Base-by-base conservation (phyloP, 2,888 invertebrate species). In the Pterostichus madidus region DNA sequence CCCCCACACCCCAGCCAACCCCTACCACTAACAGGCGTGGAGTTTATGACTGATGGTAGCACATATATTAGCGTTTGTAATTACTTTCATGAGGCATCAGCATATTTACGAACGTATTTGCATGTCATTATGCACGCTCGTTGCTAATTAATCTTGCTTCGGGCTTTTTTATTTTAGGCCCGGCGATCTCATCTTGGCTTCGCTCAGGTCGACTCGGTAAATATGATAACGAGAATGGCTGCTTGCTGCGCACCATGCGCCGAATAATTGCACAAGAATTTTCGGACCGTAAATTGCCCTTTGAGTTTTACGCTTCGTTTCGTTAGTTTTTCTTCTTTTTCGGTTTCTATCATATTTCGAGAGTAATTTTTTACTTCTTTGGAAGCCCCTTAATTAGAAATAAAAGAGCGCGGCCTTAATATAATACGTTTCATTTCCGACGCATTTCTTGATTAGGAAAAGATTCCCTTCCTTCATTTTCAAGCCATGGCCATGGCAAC, bases 51-150 rank as follows among this genome's bases (percentile, higher is more conserved):
- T 81, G 81, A 81, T 81, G 75, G 75, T 24, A 75, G 53, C 46
- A 81, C 81, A 81, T 81, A 81, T 81, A 81, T 81, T 81, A 81
- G 75, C 81, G 81, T 61, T 73, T 75, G 75, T 81, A 81, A 81
- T 81, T 81, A 81, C 75, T 81, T 81, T 81, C 75, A 81, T 81
- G 73, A 75, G 61, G 81, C 75, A 81, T 81, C 81, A 81, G 81
- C 81, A 81, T 81, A 81, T 81, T 81, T 81, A 81, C 81, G 81
- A 81, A 75, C 75, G 81, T 81, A 81, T 81, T 81, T 81, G 81
- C 81, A 81, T 81, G 73, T 75, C 81, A 81, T 81, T 81, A 81
- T 81, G 81, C 73, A 81, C 24, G 32, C 44, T 44, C 73, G 15
- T 24, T 56, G 49, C 61, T 81, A 81, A 81, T 81, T 81, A 81